Base-by-base conservation (phyloP, 2,888 invertebrate species). In the Leptopilina syphax region DNA sequence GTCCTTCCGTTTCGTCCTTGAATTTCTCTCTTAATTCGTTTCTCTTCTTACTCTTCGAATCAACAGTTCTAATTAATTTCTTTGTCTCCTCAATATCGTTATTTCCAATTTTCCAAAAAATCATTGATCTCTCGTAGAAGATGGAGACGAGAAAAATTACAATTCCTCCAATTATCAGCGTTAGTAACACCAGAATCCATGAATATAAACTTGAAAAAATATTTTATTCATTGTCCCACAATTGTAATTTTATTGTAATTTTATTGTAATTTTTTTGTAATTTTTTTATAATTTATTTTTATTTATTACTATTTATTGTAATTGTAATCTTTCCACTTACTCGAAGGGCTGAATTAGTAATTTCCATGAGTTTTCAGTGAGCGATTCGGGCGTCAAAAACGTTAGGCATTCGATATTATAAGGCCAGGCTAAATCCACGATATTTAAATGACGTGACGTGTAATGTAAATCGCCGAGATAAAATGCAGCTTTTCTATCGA, bases 401-500 rank as follows among this genome's bases (percentile, higher is more conserved):
- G 97, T 97, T 86, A 97, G 93, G 87, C 97, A 97, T 88, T 97
- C 96, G 0, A 96, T 94, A n/a, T 95, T 96, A 83, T 97, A 97
- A 0, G 97, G 96, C 70, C 94, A 93, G 77, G 95, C 96, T 63
- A 97, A 92, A 90, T 97, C 97, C 86, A 96, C 94, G 67, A 95
- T 91, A 73, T 94, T 93, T 70, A 95, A 90, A 85, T 96, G 94
- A 86, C 94, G 94, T 0, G 95, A 94, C 0, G 95, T 96, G 83
- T 96, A 95, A 89, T 97, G 95, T 44, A 97, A 92, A 92, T 97
- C 96, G 0, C 96, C 97, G 13, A 97, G 92, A 18, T 95, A 96
- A 77, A 97, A 92, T 86, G 96, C 95, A 0, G 96, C 96, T 77
- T 92, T 92, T 1, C 95, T 94, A 54, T 93, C 92, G 0, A 94